phyloP scores from a whole-genome alignment of 2,888 invertebrate genomes.

The Empis livida region DNA sequence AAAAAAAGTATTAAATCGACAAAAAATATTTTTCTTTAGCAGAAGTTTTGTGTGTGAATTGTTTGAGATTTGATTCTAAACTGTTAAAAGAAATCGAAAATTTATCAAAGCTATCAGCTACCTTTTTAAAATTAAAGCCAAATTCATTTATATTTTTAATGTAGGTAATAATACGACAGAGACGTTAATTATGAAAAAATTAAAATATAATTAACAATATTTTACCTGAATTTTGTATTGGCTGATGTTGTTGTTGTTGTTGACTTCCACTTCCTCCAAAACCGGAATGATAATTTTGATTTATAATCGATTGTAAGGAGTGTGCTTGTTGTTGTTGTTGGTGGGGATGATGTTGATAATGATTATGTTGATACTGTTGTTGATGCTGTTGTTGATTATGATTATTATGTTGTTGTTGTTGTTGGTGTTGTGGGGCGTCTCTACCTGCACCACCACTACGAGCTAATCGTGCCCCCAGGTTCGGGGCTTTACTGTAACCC shows the following conservation, averaged over 20 bases:
- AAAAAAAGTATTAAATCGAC: no score
- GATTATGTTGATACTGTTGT: conserved; percentile 1
- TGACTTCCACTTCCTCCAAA: conserved; percentile 18
- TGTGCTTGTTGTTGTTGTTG: conserved; percentile 9
- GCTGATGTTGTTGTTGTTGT: conserved; percentile 2
- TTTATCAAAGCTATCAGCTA: no score
- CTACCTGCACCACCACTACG: conserved; percentile 23
- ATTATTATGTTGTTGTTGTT: conserved; percentile 9
- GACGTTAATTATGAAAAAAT: no score
- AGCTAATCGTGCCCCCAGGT: conserved; percentile 31
- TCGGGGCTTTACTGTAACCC: conserved; percentile 29
- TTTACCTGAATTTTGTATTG: no score
- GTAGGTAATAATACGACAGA: no score
- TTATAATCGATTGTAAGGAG: conserved; percentile 9
- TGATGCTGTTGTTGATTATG: neutral
- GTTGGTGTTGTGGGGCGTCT: conserved; percentile 20
- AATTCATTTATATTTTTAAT: no score
- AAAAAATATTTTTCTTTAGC: no score
- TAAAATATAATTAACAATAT: no score
- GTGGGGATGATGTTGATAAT: conserved; percentile 8
- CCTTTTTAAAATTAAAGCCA: no score
- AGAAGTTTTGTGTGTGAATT: no score
- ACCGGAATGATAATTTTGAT: conserved; percentile 11
- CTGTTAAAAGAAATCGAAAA: no score
- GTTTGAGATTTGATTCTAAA: no score